These are phyloP conservation scores for Perognathus longimembris DNA, from an alignment of 2,113 vertebrate species.

Conservation along the genomic window DNA sequence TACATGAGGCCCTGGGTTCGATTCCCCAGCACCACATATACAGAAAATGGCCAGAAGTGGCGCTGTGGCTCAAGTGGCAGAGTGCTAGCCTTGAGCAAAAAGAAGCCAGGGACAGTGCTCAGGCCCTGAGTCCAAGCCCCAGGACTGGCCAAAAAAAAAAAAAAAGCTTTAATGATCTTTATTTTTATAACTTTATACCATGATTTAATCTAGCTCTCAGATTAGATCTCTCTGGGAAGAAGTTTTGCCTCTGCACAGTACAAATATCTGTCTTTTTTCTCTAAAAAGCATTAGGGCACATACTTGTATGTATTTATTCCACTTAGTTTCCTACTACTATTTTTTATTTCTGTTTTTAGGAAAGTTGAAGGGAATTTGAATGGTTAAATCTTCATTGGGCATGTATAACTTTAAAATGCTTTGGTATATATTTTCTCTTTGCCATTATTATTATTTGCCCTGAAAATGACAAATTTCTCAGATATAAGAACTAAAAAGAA, in stretches of 20 bases:
- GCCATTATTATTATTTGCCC: slow-evolving; percentile 25
- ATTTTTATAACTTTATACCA: slow-evolving; percentile 16
- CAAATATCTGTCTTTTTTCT: background rate
- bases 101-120: too few species aligned
- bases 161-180: background rate
- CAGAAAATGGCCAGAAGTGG: too few species aligned
- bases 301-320: background rate
- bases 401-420: slow-evolving; percentile 22
- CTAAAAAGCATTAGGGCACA: background rate
- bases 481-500: too few species aligned
- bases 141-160: too few species aligned
- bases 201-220: slow-evolving; percentile 40
- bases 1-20: too few species aligned
- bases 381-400: slow-evolving; percentile 15
- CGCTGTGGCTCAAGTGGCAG: too few species aligned
- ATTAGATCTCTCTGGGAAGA: slow-evolving; percentile 1
- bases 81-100: too few species aligned
- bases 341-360: slow-evolving; percentile 10
- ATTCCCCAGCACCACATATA: too few species aligned
- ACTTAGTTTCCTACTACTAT: background rate
- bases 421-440: background rate
- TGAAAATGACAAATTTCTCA: background rate
- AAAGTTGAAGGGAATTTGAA: background rate
- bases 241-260: background rate
- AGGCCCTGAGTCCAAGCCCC: too few species aligned